Base-by-base conservation (phyloP, 1,140 invertebrate species). In the Lordiphosa mommai region DNA sequence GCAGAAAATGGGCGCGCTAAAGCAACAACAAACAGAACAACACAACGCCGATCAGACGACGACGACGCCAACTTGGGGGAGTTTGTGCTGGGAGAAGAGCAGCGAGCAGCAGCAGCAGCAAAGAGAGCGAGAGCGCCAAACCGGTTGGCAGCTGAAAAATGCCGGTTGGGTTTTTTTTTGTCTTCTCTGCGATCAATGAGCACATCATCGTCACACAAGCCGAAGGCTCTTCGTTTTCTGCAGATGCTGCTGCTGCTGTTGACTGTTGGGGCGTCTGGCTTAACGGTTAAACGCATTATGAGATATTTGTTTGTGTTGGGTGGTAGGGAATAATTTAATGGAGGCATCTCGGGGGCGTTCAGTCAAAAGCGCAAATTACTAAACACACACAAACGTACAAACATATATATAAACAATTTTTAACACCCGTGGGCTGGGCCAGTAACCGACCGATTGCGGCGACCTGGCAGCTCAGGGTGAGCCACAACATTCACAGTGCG, bases 1-100 rank as follows among this genome's bases (percentile, higher is more conserved):
- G 85, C 74, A 82, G 85, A 72, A 82, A 87, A 87, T 87, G 85
- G 85, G 85, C 85, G 85, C 74, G 67, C 73, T 68, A 57, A 60
- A 72, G 41, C 51, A 74, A 30, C 48, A 76, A 63, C 53, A 74
- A 68, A 61, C 56, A 66, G 61, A 47, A 60, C 53, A 72, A 13
- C 23, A 40, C 51, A 56, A 68, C 52, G 61, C 46, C 64, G 74
- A 79, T 79, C 74, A 30, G 74, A 50, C 40, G 66, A 34, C 37
- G 48, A 38, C 30, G 53, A 68, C 46, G 56, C 47, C 65, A 60
- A 68, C 56, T 84, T 84, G 77, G 76, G 76, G 76, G 76, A 82
- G 76, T 82, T 82, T 33, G 7, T 23, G 8, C 44, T 40, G 36
- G 48, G 52, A 41, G 61, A 65, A n/a, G n/a, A n/a, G n/a, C n/a